phyloP scores from a whole-genome alignment of 2,113 vertebrate species.

The Lagenorhynchus albirostris region DNA sequence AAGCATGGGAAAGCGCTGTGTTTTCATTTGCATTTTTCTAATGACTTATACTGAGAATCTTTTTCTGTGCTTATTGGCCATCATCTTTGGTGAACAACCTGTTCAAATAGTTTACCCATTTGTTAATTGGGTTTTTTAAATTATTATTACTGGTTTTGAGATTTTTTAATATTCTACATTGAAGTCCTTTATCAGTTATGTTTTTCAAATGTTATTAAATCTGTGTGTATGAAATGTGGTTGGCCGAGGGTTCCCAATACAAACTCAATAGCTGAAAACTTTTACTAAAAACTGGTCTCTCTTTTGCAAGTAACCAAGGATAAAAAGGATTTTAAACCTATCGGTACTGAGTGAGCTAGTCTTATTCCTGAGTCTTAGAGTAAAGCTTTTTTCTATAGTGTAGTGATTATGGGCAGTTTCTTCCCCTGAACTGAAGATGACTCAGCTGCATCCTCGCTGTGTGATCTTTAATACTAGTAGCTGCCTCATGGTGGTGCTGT shows the following conservation, averaged over 20 bases:
- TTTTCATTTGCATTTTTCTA: background rate
- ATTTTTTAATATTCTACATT: background rate
- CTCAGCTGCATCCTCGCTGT: background rate
- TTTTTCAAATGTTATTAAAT: background rate
- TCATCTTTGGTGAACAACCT: conserved; percentile 4
- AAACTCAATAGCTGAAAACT: background rate
- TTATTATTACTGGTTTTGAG: background rate
- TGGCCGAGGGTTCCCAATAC: background rate
- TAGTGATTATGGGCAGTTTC: background rate
- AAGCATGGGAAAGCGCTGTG: background rate
- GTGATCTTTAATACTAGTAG: background rate
- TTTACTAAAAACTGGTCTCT: background rate
- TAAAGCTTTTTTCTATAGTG: background rate
- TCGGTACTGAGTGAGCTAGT: background rate
- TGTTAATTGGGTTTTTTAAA: background rate
- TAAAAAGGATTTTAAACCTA: background rate
- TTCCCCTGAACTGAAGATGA: background rate
- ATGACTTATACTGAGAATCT: background rate
- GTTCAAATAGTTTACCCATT: conserved; percentile 5
- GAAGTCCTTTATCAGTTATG: background rate
- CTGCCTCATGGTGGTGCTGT: background rate
- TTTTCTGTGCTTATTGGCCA: conserved; percentile 12
- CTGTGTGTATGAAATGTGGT: background rate
- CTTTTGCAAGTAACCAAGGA: background rate
- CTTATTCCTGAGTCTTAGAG: background rate